Evolutionary conservation across 1,140 invertebrate species (phyloP).

Genomic region (Spodoptera litura): DNA sequence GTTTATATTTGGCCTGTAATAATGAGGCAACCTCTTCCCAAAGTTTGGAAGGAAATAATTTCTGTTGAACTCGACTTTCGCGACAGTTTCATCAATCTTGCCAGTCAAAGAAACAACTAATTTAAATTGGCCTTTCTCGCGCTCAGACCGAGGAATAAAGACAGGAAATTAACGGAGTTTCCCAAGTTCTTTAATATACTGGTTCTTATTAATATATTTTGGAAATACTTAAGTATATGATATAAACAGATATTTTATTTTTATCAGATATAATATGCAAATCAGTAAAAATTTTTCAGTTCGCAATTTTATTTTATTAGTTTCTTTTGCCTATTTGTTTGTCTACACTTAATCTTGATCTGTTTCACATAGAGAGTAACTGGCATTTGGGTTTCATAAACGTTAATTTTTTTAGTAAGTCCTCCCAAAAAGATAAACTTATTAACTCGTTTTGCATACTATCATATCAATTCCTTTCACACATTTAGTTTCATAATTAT

Average conservation of each 20-base stretch:
- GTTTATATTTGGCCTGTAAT: slow-evolving; percentile 33
- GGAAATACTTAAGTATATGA: too few species aligned
- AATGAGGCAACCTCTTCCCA: slow-evolving; percentile 33
- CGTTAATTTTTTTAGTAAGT: too few species aligned
- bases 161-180: slow-evolving; percentile 47
- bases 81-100: slow-evolving; percentile 64
- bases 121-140: slow-evolving; percentile 52
- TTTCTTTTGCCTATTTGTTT: too few species aligned
- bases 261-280: too few species aligned
- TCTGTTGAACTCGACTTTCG: slow-evolving; percentile 54
- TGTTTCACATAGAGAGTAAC: too few species aligned
- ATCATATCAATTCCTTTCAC: background rate
- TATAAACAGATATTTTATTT: too few species aligned
- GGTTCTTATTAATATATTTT: slow-evolving; percentile 11
- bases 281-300: too few species aligned
- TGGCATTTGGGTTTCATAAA: too few species aligned
- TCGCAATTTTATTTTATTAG: too few species aligned
- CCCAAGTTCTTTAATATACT: slow-evolving; percentile 50
- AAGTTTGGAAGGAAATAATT: slow-evolving; percentile 50
- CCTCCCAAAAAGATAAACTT: too few species aligned
- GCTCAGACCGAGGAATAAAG: slow-evolving; percentile 24
- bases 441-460: background rate
- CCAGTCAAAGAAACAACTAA: slow-evolving; percentile 57
- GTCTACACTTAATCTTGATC: too few species aligned
- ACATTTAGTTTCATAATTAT: slow-evolving; percentile 22